Percentiles rank a stretch among this genome's conserved stretches.
Conservation (phyloP, 2,113 vertebrate genomes). For the Erythrocercus mccallii region DNA sequence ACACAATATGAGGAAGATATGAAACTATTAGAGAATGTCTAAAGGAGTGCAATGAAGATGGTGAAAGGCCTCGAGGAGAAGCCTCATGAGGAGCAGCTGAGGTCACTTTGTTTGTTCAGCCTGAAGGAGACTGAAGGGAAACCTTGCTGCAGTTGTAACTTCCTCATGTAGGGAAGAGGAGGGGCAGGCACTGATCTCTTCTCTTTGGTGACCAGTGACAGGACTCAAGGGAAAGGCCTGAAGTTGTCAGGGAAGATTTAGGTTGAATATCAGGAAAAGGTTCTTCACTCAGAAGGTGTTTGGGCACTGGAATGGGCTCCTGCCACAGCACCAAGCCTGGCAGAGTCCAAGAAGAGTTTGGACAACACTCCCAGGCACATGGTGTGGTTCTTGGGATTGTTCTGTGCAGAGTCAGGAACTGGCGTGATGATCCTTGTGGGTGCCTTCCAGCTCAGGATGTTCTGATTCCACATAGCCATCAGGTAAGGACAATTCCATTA, state of each 20-base stretch:
- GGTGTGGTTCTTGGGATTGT: not conserved
- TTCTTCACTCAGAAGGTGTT: not conserved
- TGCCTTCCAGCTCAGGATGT: not conserved
- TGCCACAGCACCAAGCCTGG: not conserved
- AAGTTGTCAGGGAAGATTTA: not conserved
- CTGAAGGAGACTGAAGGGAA: not conserved
- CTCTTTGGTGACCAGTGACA: not conserved
- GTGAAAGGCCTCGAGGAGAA: not conserved
- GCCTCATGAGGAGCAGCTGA: rapidly evolving
- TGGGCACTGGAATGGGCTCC: not conserved
- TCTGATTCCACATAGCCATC: not conserved
- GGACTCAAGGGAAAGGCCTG: rapidly evolving
- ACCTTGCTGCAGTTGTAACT: rapidly evolving
- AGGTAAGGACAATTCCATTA: not conserved
- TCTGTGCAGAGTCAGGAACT: not conserved
- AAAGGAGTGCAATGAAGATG: not conserved
- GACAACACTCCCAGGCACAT: not conserved
- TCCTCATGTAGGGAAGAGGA: rapidly evolving
- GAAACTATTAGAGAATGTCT: rapidly evolving
- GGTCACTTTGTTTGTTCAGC: not conserved
- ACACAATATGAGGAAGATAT: rapidly evolving
- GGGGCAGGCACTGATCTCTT: not conserved
- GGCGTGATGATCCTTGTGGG: not conserved
- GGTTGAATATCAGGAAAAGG: not conserved
- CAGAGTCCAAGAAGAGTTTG: not conserved